Conservation (phyloP, 2,797 vertebrate genomes). For the Psittacula derbiana region DNA sequence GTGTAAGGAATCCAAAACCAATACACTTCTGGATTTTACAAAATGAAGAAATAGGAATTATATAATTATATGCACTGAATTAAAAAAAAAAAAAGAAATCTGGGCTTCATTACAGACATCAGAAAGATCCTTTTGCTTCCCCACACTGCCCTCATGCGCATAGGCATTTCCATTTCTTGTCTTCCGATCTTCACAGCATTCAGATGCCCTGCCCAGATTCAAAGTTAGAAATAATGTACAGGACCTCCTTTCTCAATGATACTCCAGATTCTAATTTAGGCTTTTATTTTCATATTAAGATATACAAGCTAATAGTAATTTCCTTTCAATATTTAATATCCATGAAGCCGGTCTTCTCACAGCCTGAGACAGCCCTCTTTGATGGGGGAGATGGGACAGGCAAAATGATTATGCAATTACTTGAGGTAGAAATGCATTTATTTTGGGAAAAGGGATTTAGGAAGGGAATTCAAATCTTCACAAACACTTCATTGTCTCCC, state of each 20-base stretch:
- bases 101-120: neutral
- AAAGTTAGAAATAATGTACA: fast-evolving
- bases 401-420: fast-evolving
- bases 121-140: neutral
- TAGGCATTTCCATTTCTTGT: fast-evolving
- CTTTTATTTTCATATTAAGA: neutral
- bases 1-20: neutral
- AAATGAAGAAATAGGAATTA: neutral
- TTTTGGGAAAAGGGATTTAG: neutral
- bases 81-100: neutral
- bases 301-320: fast-evolving
- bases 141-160: neutral
- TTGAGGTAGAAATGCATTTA: neutral
- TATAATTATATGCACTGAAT: neutral
- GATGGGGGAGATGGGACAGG: neutral
- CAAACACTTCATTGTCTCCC: neutral
- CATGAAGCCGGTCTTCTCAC: neutral
- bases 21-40: neutral
- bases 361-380: neutral
- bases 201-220: neutral
- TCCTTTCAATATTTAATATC: neutral
- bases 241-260: neutral
- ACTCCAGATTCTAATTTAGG: neutral
- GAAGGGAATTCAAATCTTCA: neutral
- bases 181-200: neutral